Evolutionary conservation across 1,140 invertebrate genomes (phyloP).

Genomic region (Kradibia gibbosae): DNA sequence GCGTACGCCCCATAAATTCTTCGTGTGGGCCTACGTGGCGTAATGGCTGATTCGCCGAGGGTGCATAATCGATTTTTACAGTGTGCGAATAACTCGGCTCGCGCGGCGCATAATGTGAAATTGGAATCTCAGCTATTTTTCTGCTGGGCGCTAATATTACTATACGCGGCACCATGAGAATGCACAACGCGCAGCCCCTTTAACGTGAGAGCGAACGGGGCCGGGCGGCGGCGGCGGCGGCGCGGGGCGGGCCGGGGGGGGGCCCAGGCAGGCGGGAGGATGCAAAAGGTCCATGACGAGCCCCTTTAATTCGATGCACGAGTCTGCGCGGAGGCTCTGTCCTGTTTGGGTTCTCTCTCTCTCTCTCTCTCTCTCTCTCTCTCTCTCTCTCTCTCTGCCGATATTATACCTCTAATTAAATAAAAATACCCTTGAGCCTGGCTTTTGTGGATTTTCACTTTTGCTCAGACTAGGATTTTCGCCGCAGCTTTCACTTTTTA

Average conservation of each 20-base stretch:
- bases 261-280: too few species aligned
- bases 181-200: not conserved
- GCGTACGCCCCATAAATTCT: conserved; percentile 46
- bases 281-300: not conserved
- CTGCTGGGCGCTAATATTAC: conserved; percentile 32
- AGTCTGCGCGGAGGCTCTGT: not conserved
- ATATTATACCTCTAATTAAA: conserved; percentile 5
- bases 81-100: conserved; percentile 17
- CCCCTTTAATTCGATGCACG: not conserved
- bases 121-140: conserved; percentile 44
- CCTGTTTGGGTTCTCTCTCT: not conserved
- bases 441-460: not conserved
- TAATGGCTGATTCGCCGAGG: conserved; percentile 40
- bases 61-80: conserved; percentile 49
- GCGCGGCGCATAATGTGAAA: conserved; percentile 39
- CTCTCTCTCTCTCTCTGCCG: too few species aligned
- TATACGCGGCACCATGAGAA: not conserved
- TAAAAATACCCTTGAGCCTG: not conserved
- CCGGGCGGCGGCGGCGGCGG: too few species aligned
- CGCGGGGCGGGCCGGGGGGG: not conserved
- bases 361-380: too few species aligned
- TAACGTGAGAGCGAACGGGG: not conserved
- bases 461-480: not conserved
- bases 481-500: not conserved
- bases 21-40: conserved; percentile 11